phyloP scores from a whole-genome alignment of 2,113 vertebrate species.

The Nothoprocta perdicaria region DNA sequence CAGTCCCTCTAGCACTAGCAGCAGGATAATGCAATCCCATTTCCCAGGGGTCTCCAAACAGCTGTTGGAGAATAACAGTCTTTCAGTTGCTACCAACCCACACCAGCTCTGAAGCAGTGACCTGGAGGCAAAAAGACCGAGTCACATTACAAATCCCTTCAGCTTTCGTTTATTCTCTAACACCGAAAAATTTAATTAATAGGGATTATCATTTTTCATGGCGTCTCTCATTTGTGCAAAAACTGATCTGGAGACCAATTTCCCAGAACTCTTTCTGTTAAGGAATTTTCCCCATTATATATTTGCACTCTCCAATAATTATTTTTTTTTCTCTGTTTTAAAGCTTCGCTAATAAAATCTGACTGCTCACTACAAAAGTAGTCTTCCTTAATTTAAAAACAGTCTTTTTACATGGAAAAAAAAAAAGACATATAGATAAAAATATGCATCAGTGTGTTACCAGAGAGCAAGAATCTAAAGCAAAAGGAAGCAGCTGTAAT shows the following conservation, averaged over 20 bases:
- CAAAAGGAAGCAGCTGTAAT: not conserved
- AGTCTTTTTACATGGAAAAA: not conserved
- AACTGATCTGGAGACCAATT: not conserved
- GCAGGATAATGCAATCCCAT: constrained; percentile 24
- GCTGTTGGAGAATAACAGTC: constrained; percentile 39
- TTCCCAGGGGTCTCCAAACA: constrained; percentile 40
- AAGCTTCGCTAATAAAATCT: not conserved
- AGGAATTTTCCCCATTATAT: not conserved
- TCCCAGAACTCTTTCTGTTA: not conserved
- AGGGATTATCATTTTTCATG: constrained; percentile 11
- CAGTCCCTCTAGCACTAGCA: constrained; percentile 12
- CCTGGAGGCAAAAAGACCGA: constrained; percentile 37
- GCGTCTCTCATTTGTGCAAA: not conserved
- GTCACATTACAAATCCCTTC: constrained; percentile 30
- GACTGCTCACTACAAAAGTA: not conserved
- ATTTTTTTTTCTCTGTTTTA: not conserved
- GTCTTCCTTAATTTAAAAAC: constrained; percentile 7
- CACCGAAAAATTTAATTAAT: constrained; percentile 34
- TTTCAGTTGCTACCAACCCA: constrained; percentile 12
- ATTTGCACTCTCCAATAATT: not conserved
- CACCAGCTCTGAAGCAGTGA: not conserved
- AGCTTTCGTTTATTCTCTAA: constrained; percentile 36
- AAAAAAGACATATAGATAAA: not conserved
- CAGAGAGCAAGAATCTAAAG: not conserved
- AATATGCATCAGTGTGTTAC: not conserved